Evolutionary conservation across 2,113 vertebrate genomes (phyloP), one percentile per base, ranked within the genome.

Genomic region (Irena cyanogastra): DNA sequence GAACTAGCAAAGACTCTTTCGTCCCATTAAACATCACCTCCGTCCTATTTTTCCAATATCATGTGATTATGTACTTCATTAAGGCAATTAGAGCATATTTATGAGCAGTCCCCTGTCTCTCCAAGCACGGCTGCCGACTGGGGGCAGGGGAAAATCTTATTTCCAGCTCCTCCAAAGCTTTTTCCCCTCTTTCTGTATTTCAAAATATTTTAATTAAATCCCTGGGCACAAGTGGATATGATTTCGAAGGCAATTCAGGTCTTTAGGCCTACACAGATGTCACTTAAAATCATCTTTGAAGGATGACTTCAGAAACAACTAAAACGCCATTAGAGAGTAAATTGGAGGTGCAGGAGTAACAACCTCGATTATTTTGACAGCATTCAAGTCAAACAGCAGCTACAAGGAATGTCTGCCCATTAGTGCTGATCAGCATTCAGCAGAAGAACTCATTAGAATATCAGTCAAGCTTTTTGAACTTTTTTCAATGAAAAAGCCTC

Each of bases 201-300:
- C 56, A 79, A 70, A 91, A 90, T 88, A 74, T 71, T 89, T 92
- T 95, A 92, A 94, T 96, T 96, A 93, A 95, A 93, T 95, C 85
- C 59, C 87, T 68, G 35, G 41, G 81, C 60, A 83, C 39, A 45
- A 93, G 57, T 23, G 23, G 64, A 45, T 91, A 64, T 78, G 78
- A 94, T 96, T 93, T 95, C 95, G 69, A 90, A 96, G 86, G 79
- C 71, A 91, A 52, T 83, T 96, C 61, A 66, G 74, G 83, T 97
- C 92, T 91, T 88, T 87, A 96, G 86, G 61, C 74, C 93, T 93
- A 90, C 35, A 93, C 33, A 83, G 87, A 95, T 95, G 95, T 94
- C 94, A 94, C 71, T 95, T 92, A 88, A 97, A 95, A 94, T 95
- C 80, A 96, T 87, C 65, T 90, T 78, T 88, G 92, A 95, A 92